Evolutionary conservation across 2,113 vertebrate species (phyloP), one percentile per base, ranked within the genome.

Genomic region (Mirounga angustirostris): DNA sequence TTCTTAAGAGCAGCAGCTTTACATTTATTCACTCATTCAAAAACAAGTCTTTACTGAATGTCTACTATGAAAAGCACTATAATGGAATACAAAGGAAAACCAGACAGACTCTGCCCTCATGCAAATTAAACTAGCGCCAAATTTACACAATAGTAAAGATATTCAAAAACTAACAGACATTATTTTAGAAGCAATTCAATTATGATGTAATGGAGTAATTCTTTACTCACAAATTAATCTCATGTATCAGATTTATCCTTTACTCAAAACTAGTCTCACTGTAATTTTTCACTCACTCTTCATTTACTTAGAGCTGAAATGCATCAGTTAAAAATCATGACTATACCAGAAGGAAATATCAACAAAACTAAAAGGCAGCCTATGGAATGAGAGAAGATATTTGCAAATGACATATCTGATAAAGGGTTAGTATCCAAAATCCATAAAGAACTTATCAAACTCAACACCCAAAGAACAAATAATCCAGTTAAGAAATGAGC

Each of bases 91-190:
- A 86, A 65, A 91, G 46, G 52, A 94, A 88, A 88, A 81, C 28
- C n/a, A 81, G 81, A 52, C 15, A 74, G 26, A 69, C 28, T 73
- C 36, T 88, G 33, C n/a, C 14, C 63, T 89, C 21, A 71, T 43
- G 22, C 28, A 93, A 61, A 84, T 92, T 84, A 92, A 88, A 91
- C 19, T 71, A 84, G 61, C 54, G 54, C 3, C 52, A 97, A 89
- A 71, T 84, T 84, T 69, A 71, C 69, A 84, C 78, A 76, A 90
- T 13, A 65, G 36, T 81, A 50, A 94, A 96, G 19, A 65, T 96
- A 58, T 58, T 91, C 40, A 80, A 94, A 54, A 94, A 2, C 67
- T 58, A 87, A 73, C 26, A 73, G 30, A 78, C 8, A 69, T 89
- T 69, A 86, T 71, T 74, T 92, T 46, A 74, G 43, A 82, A 63